phyloP scores from a whole-genome alignment of 2,113 vertebrate species.

The Ophthalmolycus amberensis region DNA sequence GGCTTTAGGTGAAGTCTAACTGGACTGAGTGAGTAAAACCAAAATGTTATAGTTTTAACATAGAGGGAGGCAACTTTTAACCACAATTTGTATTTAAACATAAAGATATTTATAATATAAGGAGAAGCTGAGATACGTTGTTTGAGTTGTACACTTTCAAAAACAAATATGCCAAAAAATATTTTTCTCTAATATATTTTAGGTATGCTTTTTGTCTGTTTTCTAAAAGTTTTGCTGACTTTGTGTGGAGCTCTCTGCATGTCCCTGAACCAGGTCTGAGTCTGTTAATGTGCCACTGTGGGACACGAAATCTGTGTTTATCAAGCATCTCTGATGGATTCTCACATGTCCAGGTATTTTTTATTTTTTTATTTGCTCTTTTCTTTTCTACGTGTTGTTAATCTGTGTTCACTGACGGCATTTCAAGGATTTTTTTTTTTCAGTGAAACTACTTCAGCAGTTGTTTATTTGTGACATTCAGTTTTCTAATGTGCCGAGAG shows the following conservation, averaged over 20 bases:
- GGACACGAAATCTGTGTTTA: conserved; percentile 7
- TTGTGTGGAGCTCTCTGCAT: conserved; percentile 20
- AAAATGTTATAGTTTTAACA: conserved; percentile 27
- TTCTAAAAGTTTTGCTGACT: conserved; percentile 31
- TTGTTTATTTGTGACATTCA: background rate
- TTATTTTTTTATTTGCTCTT: background rate
- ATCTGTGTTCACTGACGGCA: background rate
- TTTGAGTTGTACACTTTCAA: conserved; percentile 54
- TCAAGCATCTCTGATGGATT: background rate
- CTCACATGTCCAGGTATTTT: background rate
- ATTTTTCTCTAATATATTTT: conserved; percentile 78
- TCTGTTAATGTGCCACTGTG: background rate
- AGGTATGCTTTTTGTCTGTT: conserved; percentile 49
- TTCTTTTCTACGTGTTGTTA: background rate
- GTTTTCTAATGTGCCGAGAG: no score
- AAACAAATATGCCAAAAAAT: conserved; percentile 56
- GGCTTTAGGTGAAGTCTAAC: conserved; percentile 30
- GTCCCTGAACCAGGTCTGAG: conserved; percentile 7
- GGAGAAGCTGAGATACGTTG: conserved; percentile 36
- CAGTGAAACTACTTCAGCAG: background rate
- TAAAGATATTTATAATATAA: conserved; percentile 67
- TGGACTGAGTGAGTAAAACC: conserved; percentile 28
- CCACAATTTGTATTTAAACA: conserved; percentile 59
- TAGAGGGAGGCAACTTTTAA: conserved; percentile 23
- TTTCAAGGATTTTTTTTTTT: background rate